A percentile compares a stretch with the other conserved stretches of the same genome.
Conservation (phyloP, 2,113 vertebrate species). For the Cardinalis cardinalis region DNA sequence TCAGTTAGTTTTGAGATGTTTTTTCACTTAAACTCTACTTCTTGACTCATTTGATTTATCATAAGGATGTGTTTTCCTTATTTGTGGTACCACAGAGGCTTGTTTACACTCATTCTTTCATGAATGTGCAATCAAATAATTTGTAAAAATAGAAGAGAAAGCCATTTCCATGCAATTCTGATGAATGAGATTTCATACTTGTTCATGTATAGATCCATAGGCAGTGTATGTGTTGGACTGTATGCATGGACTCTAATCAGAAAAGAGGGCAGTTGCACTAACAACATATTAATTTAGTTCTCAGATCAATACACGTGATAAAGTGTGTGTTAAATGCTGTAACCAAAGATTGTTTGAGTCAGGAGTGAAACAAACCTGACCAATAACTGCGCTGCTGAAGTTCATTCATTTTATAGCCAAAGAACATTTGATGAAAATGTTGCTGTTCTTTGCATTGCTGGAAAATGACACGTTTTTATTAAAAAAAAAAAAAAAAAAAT, state of each 20-base stretch:
- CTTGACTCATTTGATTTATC: neutral
- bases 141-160: neutral
- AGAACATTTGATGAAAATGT: neutral
- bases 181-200: neutral
- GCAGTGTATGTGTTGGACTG: neutral
- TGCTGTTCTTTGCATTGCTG: neutral
- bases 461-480: neutral
- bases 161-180: neutral
- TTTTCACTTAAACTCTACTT: neutral
- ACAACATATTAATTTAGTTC: neutral
- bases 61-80: neutral
- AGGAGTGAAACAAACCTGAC: neutral
- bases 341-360: neutral
- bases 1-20: neutral
- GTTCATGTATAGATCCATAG: fast-evolving
- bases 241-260: fast-evolving
- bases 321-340: neutral
- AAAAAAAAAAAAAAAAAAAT: neutral
- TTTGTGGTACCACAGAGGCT: neutral
- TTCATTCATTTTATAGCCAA: neutral
- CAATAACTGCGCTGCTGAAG: neutral
- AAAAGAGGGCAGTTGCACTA: neutral
- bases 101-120: neutral
- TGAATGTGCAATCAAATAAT: neutral
- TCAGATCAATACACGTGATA: neutral